These are phyloP conservation scores for Biston betularia DNA, from an alignment of 2,888 invertebrate species.

Conservation along the genomic window DNA sequence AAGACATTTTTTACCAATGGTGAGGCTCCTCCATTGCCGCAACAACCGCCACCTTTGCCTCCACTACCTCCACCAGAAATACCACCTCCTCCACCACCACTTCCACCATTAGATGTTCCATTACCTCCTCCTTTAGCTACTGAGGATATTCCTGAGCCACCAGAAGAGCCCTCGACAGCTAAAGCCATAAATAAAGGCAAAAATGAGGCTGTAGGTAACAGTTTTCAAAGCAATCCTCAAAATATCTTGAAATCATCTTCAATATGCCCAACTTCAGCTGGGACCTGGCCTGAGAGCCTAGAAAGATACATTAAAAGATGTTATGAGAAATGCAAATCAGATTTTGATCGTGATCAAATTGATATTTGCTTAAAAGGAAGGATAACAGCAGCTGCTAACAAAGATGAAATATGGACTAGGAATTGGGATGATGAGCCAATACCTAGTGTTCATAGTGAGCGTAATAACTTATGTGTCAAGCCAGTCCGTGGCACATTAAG, in stretches of 20 bases:
- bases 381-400: conserved; percentile 95
- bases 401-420: conserved; percentile 94
- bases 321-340: conserved; percentile 95
- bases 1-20: conserved; percentile 64
- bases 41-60: conserved; percentile 82
- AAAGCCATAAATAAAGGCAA: conserved; percentile 51
- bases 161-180: conserved; percentile 54
- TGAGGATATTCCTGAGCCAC: conserved; percentile 74
- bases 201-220: conserved; percentile 57
- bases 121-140: conserved; percentile 79
- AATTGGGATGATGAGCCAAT: conserved; percentile 98
- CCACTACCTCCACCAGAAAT: conserved; percentile 82
- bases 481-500: conserved; percentile 86
- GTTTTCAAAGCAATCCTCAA: conserved; percentile 61
- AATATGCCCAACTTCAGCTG: conserved; percentile 72
- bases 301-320: conserved; percentile 96
- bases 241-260: conserved; percentile 70
- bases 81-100: conserved; percentile 64
- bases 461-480: conserved; percentile 88
- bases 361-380: conserved; percentile 97
- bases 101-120: conserved; percentile 68
- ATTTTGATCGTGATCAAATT: conserved; percentile 96
- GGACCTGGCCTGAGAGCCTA: conserved; percentile 92
- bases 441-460: conserved; percentile 94
- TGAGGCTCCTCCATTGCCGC: conserved; percentile 84